phyloP scores from a whole-genome alignment of 2,113 vertebrate genomes.

The Cercocebus atys region DNA sequence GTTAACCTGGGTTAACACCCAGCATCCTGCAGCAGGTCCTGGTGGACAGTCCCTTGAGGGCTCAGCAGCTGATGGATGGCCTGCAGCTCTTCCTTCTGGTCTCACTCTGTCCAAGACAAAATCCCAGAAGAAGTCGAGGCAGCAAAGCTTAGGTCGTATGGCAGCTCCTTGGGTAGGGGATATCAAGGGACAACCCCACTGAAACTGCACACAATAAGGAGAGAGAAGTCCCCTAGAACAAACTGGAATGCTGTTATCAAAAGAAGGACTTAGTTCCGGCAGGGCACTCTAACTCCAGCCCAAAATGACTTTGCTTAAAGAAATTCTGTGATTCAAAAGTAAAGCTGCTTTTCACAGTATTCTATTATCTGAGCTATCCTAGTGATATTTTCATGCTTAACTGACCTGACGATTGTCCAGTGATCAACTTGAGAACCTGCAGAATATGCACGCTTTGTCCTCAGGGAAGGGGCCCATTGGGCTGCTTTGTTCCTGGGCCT shows the following conservation, averaged over 20 bases:
- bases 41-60: background rate
- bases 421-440: background rate
- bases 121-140: background rate
- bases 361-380: background rate
- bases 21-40: background rate
- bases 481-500: background rate
- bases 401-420: background rate
- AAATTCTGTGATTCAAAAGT: background rate
- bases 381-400: background rate
- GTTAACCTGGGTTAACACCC: background rate
- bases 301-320: background rate
- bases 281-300: background rate
- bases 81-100: background rate
- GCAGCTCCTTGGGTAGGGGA: background rate
- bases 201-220: background rate
- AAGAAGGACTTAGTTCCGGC: background rate
- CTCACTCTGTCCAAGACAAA: background rate
- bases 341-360: background rate
- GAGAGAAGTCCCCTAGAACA: background rate
- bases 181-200: background rate
- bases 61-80: too few species aligned
- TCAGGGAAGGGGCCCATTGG: background rate
- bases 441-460: background rate
- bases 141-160: background rate
- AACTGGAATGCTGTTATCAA: background rate